These are phyloP conservation scores for Chaetodon trifascialis DNA, from an alignment of 2,113 vertebrate species.

Conservation along the genomic window DNA sequence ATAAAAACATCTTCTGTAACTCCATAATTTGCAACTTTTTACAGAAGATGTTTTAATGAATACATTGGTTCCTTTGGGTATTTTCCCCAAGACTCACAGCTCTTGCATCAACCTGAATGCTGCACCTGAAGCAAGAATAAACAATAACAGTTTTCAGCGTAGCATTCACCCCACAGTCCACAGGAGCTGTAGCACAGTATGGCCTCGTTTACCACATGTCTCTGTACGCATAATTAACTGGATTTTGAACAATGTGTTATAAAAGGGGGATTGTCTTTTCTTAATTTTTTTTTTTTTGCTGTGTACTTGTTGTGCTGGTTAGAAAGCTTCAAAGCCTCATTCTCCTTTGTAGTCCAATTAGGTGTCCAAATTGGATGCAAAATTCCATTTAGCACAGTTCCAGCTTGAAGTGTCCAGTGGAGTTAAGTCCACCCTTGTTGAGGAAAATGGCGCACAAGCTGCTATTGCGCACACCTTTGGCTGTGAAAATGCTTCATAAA, in stretches of 20 bases:
- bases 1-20: neutral
- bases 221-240: slow-evolving; percentile 51
- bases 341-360: slow-evolving; percentile 56
- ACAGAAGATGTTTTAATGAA: slow-evolving; percentile 18
- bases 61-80: neutral
- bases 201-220: slow-evolving; percentile 34
- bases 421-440: slow-evolving; percentile 55
- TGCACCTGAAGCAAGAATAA: slow-evolving; percentile 17
- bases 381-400: slow-evolving; percentile 31
- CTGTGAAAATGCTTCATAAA: slow-evolving; percentile 76
- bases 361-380: slow-evolving; percentile 47
- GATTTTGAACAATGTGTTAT: slow-evolving; percentile 52
- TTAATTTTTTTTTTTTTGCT: neutral
- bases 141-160: slow-evolving; percentile 19
- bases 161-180: slow-evolving; percentile 10
- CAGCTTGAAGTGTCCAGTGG: slow-evolving; percentile 18
- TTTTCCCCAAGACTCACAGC: neutral
- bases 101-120: slow-evolving; percentile 27
- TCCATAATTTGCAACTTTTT: slow-evolving; percentile 1
- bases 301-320: slow-evolving; percentile 12
- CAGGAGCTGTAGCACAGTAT: slow-evolving; percentile 11
- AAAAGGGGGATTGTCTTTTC: slow-evolving; percentile 29
- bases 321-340: slow-evolving; percentile 12
- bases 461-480: slow-evolving; percentile 70
- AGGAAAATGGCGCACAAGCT: slow-evolving; percentile 53